These are phyloP conservation scores for Xenopus borealis DNA, from an alignment of 2,113 vertebrate genomes.

Conservation along the genomic window DNA sequence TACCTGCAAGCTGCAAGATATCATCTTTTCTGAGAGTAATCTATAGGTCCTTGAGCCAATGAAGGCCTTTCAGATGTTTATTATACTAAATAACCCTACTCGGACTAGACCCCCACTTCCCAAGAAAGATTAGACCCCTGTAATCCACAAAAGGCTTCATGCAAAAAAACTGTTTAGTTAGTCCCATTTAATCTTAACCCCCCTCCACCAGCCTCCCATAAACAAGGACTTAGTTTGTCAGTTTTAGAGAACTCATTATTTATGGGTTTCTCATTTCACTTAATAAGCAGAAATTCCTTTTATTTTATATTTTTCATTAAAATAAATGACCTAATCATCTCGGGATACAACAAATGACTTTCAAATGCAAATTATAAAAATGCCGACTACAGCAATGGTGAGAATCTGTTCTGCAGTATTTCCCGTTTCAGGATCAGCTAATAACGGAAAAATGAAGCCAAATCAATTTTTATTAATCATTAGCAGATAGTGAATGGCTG, in stretches of 20 bases:
- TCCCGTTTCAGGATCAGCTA: neutral
- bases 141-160: neutral
- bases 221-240: neutral
- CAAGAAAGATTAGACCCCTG: too few relatives aligned
- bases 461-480: conserved; percentile 28
- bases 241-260: conserved; percentile 6
- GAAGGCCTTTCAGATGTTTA: too few relatives aligned
- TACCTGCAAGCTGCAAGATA: too few relatives aligned
- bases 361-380: conserved; percentile 25
- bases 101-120: too few relatives aligned
- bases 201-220: neutral
- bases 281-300: conserved; percentile 13
- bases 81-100: too few relatives aligned
- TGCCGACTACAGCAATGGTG: neutral
- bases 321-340: conserved; percentile 28
- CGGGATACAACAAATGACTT: conserved; percentile 20
- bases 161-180: neutral
- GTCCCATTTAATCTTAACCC: neutral
- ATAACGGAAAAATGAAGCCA: conserved; percentile 11
- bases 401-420: neutral
- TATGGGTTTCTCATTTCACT: conserved; percentile 14
- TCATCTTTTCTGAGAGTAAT: too few relatives aligned
- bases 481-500: conserved; percentile 4
- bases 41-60: too few relatives aligned
- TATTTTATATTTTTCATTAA: conserved; percentile 24